Evolutionary conservation across 2,113 vertebrate genomes (phyloP).

Genomic region (Glareola pratincola): DNA sequence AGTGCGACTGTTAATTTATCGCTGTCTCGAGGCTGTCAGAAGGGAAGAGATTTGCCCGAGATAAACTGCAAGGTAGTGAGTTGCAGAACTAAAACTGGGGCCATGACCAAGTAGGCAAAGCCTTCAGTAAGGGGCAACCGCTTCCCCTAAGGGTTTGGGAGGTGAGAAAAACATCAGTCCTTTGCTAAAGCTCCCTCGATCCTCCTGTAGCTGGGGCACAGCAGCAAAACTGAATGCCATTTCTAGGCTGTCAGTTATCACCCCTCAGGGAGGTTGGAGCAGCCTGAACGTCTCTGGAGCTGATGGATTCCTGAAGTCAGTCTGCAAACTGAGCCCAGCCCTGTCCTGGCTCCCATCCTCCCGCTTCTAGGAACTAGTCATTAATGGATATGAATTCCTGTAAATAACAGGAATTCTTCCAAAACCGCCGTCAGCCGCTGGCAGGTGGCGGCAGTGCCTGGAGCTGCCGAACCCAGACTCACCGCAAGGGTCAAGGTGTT

Average conservation of each 20-base stretch:
- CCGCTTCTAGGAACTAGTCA: background rate
- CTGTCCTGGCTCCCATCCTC: background rate
- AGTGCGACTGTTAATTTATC: background rate
- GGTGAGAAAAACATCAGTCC: background rate
- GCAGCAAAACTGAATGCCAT: background rate
- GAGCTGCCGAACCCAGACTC: background rate
- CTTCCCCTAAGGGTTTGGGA: background rate
- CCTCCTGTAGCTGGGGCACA: background rate
- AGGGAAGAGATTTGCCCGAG: background rate
- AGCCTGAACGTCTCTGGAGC: background rate
- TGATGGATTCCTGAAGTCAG: background rate
- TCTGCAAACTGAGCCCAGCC: background rate
- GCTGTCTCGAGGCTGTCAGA: background rate
- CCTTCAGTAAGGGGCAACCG: accelerated
- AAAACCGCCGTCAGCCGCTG: accelerated
- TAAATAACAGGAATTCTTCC: background rate
- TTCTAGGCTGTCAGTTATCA: background rate
- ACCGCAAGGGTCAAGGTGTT: slow-evolving; percentile 52
- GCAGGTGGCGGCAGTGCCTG: accelerated
- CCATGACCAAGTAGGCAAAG: background rate
- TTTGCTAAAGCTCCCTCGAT: background rate
- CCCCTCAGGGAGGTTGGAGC: background rate
- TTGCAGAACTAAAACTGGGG: background rate
- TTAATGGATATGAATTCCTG: background rate
- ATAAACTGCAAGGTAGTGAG: background rate